phyloP scores from a whole-genome alignment of 2,113 vertebrate genomes.

The Turdus rufiventris region DNA sequence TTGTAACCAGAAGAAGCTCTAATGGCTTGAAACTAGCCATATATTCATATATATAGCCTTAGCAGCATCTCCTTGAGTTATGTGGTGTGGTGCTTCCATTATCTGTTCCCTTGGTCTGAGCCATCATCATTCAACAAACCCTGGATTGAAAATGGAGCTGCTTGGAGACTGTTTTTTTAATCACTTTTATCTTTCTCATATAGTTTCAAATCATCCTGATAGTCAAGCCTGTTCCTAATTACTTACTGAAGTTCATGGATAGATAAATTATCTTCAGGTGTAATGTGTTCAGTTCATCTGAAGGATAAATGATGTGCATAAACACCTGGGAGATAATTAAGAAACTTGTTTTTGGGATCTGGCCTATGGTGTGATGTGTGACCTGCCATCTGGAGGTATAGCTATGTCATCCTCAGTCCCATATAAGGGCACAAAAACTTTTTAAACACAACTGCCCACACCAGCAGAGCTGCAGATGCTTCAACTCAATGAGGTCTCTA shows the following conservation, averaged over 20 bases:
- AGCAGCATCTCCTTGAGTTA: background rate
- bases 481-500: background rate
- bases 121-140: background rate
- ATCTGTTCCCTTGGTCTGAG: background rate
- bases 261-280: background rate
- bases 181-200: background rate
- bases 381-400: accelerated
- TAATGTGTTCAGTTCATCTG: background rate
- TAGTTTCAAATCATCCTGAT: background rate
- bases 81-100: background rate
- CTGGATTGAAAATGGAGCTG: background rate
- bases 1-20: background rate
- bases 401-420: background rate
- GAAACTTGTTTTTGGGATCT: background rate
- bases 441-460: background rate
- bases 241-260: background rate
- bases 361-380: accelerated
- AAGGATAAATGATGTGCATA: background rate
- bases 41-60: background rate
- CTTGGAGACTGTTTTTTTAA: background rate
- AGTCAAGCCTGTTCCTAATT: background rate
- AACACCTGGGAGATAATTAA: background rate
- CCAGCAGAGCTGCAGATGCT: background rate
- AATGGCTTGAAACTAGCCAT: background rate
- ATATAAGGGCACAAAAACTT: background rate